Evolutionary conservation across 2,888 invertebrate species (phyloP), one percentile per base, ranked within the genome.

Genomic region (Xestia sexstrigata): DNA sequence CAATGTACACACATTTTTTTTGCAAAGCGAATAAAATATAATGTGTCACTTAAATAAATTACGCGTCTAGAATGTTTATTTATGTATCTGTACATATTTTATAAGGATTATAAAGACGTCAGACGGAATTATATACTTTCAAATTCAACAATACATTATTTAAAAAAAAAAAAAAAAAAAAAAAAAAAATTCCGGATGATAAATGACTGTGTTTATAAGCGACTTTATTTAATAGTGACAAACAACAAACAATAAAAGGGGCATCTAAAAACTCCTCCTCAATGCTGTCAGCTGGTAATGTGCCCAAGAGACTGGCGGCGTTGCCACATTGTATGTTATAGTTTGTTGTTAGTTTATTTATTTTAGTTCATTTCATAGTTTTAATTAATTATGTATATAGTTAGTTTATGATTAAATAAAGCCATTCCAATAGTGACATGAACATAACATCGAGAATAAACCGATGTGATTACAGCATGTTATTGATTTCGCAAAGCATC

Each of bases 21-120:
- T 78, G 86, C 88, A 66, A 66, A 76, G 89, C 89, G 89, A 89
- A 84, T 87, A 80, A 79, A 79, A 84, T 82, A 81, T 85, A 67
- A 73, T 65, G 73, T 81, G 81, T 66, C 79, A 74, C 74, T 67
- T 67, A 79, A 78, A 88, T 88, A 83, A 87, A 88, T 81, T 72
- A 67, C 74, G 65, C 70, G 82, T 71, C 77, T 73, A 76, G 69
- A 75, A 80, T 82, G 47, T 81, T 78, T 79, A 79, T 79, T 83
- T 83, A 73, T 76, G 68, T 74, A 63, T 58, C 69, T 72, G 55
- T 72, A 71, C 74, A 78, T 77, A 81, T 78, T 79, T 81, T 79
- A 76, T 85, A 85, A 78, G 74, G 79, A 80, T 82, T 84, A 80
- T 70, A 81, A 86, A 82, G 79, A 85, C 85, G 83, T 84, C 86